Evolutionary conservation across 2,113 vertebrate species (phyloP), one percentile per base, ranked within the genome.

Genomic region (Festucalex cinctus): DNA sequence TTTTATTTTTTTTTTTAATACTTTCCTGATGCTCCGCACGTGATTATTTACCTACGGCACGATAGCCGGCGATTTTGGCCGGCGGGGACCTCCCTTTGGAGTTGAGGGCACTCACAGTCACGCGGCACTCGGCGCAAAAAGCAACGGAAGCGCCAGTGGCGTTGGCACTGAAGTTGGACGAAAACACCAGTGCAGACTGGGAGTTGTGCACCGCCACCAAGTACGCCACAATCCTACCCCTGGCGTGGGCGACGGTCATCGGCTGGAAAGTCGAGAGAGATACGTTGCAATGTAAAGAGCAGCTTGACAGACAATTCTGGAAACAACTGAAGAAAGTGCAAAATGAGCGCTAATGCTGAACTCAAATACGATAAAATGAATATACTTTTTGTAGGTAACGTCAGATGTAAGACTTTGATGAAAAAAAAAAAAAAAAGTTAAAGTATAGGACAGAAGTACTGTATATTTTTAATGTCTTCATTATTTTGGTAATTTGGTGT

Each of bases 51-150:
- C 91, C 85, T 80, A 63, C 61, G 16, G 22, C 64, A 37, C 22
- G 66, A 9, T 17, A 70, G 9, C 72, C 41, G 60, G 69, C 68
- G 20, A 91, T 65, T n/a, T 9, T 75, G 7, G 72, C 80, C 57
- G 89, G 84, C 28, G 91, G 92, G 0, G 92, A 91, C 5, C 9
- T 22, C 2, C 92, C 92, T 77, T 73, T 88, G 32, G 89, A 89
- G 85, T 92, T 93, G 36, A 36, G 35, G 3, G 89, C 86, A 48
- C 73, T 80, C 63, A 92, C 77, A 1, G 63, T 84, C 60, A 92
- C 84, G 13, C 72, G 70, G 70, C 90, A 92, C 10, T 26, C 6
- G 12, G 28, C 24, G 65, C 86, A 90, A 61, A 67, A 69, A 0
- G 44, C 35, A 49, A 84, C 9, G 0, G 35, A 36, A 68, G 0